Conservation (phyloP, 2,113 vertebrate genomes). For the Varanus salvator region DNA sequence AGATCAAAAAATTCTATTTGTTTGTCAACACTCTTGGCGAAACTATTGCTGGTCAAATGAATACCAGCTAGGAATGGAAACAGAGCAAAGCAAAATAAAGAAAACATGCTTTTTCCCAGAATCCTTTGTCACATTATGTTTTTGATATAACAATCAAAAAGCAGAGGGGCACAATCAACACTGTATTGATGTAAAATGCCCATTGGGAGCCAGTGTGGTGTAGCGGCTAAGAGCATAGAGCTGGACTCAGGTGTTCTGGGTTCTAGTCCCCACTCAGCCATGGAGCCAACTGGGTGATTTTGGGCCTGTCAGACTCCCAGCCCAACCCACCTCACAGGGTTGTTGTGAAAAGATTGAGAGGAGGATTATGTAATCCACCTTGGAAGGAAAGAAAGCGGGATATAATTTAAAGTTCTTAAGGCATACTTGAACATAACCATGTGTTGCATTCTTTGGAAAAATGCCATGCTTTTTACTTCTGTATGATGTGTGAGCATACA, state of each 20-base stretch:
- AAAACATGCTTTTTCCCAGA: not conserved
- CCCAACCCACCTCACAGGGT: too few species aligned
- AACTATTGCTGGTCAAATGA: not conserved
- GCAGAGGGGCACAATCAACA: not conserved
- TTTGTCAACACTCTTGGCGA: not conserved
- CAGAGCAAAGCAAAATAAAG: not conserved
- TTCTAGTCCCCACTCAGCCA: too few species aligned
- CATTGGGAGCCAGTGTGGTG: not conserved
- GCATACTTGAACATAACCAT: not conserved
- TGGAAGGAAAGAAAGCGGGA: too few species aligned
- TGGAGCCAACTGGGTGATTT: too few species aligned
- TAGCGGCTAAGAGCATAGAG: not conserved
- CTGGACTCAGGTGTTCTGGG: too few species aligned
- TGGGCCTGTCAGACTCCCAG: too few species aligned
- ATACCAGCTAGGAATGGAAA: not conserved
- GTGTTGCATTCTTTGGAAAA: not conserved
- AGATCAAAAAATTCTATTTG: not conserved
- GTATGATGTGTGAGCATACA: not conserved
- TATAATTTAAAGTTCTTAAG: not conserved
- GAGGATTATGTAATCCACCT: too few species aligned
- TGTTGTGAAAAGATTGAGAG: too few species aligned
- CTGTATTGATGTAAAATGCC: not conserved
- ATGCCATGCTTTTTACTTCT: not conserved
- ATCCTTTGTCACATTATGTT: not conserved
- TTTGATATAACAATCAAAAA: not conserved